phyloP scores from a whole-genome alignment of 2,113 vertebrate species.

The Otus sunia region DNA sequence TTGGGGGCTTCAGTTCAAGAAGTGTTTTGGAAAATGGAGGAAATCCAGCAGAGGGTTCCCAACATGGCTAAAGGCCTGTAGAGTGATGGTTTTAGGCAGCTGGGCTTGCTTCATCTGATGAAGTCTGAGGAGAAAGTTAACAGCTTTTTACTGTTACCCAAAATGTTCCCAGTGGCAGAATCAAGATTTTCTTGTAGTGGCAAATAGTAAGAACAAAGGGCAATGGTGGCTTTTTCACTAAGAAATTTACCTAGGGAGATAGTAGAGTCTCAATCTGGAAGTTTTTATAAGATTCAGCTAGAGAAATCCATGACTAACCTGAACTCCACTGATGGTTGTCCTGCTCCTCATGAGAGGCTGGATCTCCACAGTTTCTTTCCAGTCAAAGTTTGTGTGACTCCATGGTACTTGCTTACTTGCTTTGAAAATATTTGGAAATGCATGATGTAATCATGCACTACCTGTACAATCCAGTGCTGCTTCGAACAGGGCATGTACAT shows the following conservation, averaged over 20 bases:
- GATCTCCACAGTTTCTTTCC: background rate
- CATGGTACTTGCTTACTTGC: background rate
- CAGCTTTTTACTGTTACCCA: background rate
- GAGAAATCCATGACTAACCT: background rate
- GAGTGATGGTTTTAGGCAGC: fast-evolving
- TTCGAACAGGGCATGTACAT: fast-evolving
- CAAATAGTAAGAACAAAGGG: background rate
- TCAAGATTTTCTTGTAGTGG: background rate
- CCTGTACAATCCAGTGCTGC: background rate
- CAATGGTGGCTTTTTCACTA: background rate
- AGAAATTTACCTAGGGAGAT: background rate
- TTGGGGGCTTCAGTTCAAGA: background rate
- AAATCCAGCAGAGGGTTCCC: background rate
- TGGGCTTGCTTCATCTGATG: background rate
- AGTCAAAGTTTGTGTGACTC: background rate
- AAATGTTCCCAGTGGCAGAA: background rate
- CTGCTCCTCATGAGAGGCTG: background rate
- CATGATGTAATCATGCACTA: too few relatives aligned
- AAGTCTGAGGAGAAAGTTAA: background rate
- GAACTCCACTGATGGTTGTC: fast-evolving
- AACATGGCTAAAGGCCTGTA: fast-evolving
- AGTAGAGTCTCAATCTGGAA: background rate
- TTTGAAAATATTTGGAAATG: background rate
- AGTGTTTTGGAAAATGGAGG: background rate
- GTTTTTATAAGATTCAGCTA: background rate